Evolutionary conservation across 2,888 invertebrate species (phyloP).

Genomic region (Dryomyza anilis): DNA sequence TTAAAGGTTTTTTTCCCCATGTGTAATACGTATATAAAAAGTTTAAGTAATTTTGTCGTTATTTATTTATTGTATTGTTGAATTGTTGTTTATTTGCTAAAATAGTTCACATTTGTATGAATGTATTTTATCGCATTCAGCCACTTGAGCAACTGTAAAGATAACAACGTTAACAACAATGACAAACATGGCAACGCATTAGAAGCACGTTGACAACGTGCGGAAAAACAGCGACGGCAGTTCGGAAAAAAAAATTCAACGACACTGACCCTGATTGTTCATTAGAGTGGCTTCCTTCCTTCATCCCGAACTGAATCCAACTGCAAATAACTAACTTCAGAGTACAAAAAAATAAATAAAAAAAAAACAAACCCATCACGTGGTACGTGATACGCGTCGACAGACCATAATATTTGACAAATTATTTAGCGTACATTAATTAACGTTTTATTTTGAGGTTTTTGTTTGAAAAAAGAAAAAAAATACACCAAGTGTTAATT

Average conservation of each 20-base stretch:
- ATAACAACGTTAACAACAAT: not conserved
- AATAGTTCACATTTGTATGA: no score
- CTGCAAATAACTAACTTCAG: no score
- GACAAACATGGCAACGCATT: not conserved
- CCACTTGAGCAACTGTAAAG: not conserved
- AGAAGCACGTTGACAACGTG: slow-evolving; percentile 5
- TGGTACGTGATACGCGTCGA: not conserved
- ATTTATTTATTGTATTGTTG: no score
- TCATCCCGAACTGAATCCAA: not conserved
- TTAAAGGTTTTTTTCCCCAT: no score
- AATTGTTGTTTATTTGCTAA: not conserved
- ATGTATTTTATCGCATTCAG: no score
- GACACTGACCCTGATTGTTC: slow-evolving; percentile 10
- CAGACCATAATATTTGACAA: not conserved
- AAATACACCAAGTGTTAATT: no score
- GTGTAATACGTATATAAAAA: no score
- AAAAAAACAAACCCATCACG: no score
- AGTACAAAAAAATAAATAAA: no score
- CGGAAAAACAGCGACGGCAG: not conserved
- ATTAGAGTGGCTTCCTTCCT: not conserved
- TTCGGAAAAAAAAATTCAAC: not conserved
- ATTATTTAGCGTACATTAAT: not conserved
- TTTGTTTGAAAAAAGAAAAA: no score
- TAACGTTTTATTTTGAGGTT: not conserved
- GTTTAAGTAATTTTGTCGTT: not conserved